phyloP scores from a whole-genome alignment of 2,888 invertebrate genomes.

The Synanthedon andrenaeformis region DNA sequence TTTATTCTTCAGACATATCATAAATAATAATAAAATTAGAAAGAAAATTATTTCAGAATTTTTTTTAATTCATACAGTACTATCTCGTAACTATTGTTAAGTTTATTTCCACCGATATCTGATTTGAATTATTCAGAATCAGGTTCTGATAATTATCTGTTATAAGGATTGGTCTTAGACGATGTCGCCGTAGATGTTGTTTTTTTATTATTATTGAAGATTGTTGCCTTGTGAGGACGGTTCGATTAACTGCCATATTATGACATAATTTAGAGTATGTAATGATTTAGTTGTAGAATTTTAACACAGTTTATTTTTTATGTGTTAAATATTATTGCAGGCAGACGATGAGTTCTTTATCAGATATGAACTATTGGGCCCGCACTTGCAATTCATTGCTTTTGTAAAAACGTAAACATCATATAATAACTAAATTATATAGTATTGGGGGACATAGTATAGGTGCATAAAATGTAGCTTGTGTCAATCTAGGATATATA shows the following conservation, averaged over 20 bases:
- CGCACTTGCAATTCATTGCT: too few relatives aligned
- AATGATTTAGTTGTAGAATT: conserved; percentile 53
- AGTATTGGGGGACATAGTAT: too few relatives aligned
- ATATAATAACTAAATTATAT: too few relatives aligned
- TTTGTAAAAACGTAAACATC: too few relatives aligned
- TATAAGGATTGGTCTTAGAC: conserved; percentile 34
- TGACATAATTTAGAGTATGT: conserved; percentile 64
- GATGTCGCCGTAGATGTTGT: conserved; percentile 35
- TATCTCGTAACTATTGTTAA: conserved; percentile 3
- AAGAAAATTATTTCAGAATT: too few relatives aligned
- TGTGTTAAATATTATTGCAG: conserved; percentile 52
- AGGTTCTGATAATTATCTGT: conserved; percentile 47
- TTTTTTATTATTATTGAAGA: conserved; percentile 19
- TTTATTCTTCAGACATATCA: too few relatives aligned
- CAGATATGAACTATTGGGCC: conserved; percentile 9
- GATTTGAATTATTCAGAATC: conserved; percentile 51
- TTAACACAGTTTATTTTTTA: conserved; percentile 49
- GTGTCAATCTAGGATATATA: too few relatives aligned
- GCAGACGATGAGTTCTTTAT: conserved; percentile 45
- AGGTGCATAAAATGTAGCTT: too few relatives aligned
- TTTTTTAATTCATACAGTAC: not conserved
- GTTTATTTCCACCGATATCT: conserved; percentile 51
- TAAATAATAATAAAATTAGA: too few relatives aligned
- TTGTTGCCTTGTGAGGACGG: conserved; percentile 55
- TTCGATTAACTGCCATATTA: conserved; percentile 70